phyloP scores from a whole-genome alignment of 2,797 vertebrate species.

The Nasua narica region DNA sequence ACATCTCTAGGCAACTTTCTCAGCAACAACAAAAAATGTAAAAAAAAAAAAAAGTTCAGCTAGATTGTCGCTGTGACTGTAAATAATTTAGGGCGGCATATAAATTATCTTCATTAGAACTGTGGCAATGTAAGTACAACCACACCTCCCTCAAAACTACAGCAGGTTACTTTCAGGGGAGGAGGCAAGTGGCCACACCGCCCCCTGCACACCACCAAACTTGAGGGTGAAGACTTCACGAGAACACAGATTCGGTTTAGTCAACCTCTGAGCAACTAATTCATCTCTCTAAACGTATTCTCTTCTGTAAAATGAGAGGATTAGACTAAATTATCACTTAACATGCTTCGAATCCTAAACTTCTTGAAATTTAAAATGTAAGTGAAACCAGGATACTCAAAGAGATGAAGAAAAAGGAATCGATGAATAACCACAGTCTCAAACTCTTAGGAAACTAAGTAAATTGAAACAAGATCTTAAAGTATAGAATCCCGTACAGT shows the following conservation, averaged over 20 bases:
- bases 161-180: neutral
- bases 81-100: neutral
- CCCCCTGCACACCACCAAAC: neutral
- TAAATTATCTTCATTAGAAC: neutral
- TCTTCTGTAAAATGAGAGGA: neutral
- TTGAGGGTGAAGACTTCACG: neutral
- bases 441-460: neutral
- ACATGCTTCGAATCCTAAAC: neutral
- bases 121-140: neutral
- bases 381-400: neutral
- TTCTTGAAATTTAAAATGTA: neutral
- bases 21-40: neutral
- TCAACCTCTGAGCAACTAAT: neutral
- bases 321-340: neutral
- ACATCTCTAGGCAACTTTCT: neutral
- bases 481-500: neutral
- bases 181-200: rapidly evolving
- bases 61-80: neutral
- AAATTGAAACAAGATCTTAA: neutral
- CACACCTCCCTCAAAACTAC: neutral
- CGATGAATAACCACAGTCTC: neutral
- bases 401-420: neutral
- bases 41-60: neutral
- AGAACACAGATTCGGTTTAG: neutral
- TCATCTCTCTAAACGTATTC: neutral